Conservation (phyloP, 2,888 invertebrate species). For the Platycheirus rosarum region DNA sequence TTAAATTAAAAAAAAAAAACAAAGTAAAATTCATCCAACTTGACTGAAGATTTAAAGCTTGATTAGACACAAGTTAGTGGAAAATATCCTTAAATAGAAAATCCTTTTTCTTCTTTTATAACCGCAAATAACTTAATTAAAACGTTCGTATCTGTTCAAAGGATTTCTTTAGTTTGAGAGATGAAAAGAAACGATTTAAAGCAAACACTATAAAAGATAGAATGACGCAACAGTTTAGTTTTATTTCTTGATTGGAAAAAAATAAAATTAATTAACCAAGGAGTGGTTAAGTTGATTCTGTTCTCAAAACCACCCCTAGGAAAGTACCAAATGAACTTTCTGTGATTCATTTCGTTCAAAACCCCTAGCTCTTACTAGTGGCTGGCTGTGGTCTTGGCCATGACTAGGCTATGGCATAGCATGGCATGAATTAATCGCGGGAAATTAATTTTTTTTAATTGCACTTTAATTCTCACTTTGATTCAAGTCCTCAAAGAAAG, state of each 20-base stretch:
- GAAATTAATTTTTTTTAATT: constrained; percentile 41
- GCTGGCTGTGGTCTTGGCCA: constrained; percentile 2
- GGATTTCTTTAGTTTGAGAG: neutral
- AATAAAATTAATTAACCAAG: constrained; percentile 36
- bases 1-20: too few species aligned
- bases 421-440: constrained; percentile 35
- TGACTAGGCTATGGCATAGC: too few species aligned
- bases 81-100: too few species aligned
- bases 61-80: too few species aligned
- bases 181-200: neutral
- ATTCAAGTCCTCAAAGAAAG: constrained; percentile 26
- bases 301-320: constrained; percentile 7
- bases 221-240: neutral
- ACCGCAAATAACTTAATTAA: neutral
- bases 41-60: too few species aligned
- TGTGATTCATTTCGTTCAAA: neutral
- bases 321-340: neutral
- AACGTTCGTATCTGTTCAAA: neutral
- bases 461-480: constrained; percentile 25
- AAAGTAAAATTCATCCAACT: too few species aligned
- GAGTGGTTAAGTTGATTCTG: constrained; percentile 17
- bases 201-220: neutral
- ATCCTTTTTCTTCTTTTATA: too few species aligned
- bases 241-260: constrained; percentile 18
- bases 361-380: neutral